Evolutionary conservation across 2,888 invertebrate species (phyloP).

Genomic region (Empis livida): DNA sequence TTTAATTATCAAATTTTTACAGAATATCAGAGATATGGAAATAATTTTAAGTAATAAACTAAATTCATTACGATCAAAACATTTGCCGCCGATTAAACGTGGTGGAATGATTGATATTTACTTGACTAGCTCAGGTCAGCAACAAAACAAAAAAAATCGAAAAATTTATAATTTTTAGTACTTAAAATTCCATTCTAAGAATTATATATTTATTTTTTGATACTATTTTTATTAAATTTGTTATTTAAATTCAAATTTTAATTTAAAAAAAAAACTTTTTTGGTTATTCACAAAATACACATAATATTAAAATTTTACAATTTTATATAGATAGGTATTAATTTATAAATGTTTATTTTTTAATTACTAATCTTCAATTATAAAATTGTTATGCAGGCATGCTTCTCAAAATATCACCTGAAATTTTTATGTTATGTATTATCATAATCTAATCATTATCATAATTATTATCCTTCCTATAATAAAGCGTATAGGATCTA

Average conservation of each 20-base stretch:
- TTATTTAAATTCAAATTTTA: background rate
- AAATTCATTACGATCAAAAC: constrained; percentile 62
- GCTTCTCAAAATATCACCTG: too few relatives aligned
- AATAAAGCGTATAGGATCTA: too few relatives aligned
- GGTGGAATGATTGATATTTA: constrained; percentile 73
- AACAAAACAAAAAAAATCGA: background rate
- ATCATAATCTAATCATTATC: too few relatives aligned
- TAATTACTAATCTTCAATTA: too few relatives aligned
- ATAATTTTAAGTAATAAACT: constrained; percentile 56
- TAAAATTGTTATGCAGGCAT: too few relatives aligned
- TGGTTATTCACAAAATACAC: too few relatives aligned
- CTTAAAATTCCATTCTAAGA: constrained; percentile 1
- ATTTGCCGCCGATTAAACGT: constrained; percentile 69
- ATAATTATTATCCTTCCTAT: too few relatives aligned
- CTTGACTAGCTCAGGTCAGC: constrained; percentile 77
- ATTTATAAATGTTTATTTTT: too few relatives aligned
- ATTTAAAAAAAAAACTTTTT: too few relatives aligned
- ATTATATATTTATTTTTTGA: background rate
- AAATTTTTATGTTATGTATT: too few relatives aligned
- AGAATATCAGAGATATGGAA: constrained; percentile 64
- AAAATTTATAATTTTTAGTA: constrained; percentile 5
- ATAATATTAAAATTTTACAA: too few relatives aligned
- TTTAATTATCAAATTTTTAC: constrained; percentile 30
- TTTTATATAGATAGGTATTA: too few relatives aligned
- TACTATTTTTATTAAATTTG: background rate